phyloP scores from a whole-genome alignment of 2,113 vertebrate species.

The Leucoraja erinaceus region DNA sequence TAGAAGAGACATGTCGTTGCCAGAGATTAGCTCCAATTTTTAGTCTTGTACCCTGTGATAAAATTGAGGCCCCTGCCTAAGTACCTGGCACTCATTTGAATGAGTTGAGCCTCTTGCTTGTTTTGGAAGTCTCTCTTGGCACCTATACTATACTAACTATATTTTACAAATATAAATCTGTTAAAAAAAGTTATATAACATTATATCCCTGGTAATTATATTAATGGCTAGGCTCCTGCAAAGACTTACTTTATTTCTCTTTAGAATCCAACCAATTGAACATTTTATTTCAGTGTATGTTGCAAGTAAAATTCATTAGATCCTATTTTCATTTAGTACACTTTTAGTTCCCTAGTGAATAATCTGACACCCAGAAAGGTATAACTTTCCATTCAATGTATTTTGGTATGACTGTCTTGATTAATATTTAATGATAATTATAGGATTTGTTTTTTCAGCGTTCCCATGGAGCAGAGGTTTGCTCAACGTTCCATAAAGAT shows the following conservation, averaged over 20 bases:
- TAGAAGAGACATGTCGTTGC: too few relatives aligned
- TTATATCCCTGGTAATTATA: not conserved
- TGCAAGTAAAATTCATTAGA: not conserved
- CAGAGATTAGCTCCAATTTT: too few relatives aligned
- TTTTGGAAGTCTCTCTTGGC: too few relatives aligned
- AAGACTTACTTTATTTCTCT: not conserved
- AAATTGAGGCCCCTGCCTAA: too few relatives aligned
- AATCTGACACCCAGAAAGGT: not conserved
- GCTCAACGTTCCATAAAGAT: not conserved
- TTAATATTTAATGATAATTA: conserved; percentile 31
- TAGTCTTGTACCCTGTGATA: too few relatives aligned
- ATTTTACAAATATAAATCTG: too few relatives aligned
- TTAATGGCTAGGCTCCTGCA: not conserved
- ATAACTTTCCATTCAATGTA: conserved; percentile 16
- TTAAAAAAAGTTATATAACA: too few relatives aligned
- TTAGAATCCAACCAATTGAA: not conserved
- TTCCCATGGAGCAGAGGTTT: not conserved
- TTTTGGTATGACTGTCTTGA: not conserved
- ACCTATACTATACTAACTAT: too few relatives aligned
- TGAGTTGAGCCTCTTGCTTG: too few relatives aligned
- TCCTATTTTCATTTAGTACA: not conserved
- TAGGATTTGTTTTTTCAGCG: not conserved
- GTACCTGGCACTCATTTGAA: too few relatives aligned
- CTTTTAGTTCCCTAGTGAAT: not conserved
- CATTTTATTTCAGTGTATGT: not conserved